These are phyloP conservation scores for Aptenodytes forsteri DNA, from an alignment of 2,113 vertebrate species.

Conservation along the genomic window DNA sequence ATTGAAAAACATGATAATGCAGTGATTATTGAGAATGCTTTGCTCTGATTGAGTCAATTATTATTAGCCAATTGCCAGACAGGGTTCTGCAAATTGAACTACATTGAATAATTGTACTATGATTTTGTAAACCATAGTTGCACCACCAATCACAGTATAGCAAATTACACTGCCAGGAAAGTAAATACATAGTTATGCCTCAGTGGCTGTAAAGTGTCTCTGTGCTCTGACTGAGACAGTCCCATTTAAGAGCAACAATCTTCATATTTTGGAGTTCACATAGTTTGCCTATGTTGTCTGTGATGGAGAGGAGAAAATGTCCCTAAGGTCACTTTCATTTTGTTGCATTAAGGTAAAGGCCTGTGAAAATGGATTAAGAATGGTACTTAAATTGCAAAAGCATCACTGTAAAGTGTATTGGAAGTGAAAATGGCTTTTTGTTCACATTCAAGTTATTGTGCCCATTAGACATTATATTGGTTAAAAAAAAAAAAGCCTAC, in stretches of 20 bases:
- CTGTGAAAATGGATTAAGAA: constrained; percentile 33
- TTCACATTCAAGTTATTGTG: constrained; percentile 5
- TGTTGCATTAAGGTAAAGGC: constrained; percentile 18
- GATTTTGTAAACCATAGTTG: background rate
- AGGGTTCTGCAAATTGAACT: background rate
- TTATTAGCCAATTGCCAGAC: background rate
- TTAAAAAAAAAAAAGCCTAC: background rate
- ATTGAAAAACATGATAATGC: background rate
- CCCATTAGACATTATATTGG: background rate
- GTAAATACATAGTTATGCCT: background rate
- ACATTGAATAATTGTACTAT: background rate
- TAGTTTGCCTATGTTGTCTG: background rate
- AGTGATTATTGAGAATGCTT: background rate
- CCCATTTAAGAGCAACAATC: background rate
- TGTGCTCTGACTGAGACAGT: background rate
- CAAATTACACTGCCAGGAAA: background rate
- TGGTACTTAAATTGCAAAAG: constrained; percentile 1
- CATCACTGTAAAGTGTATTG: background rate
- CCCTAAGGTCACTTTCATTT: constrained; percentile 37
- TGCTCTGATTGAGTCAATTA: background rate
- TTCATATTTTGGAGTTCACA: background rate
- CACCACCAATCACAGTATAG: background rate
- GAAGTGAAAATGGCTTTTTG: constrained; percentile 23
- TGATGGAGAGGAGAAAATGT: background rate
- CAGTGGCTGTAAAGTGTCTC: background rate